Conservation (phyloP, 2,888 invertebrate genomes). For the Troides oblongomaculatus region DNA sequence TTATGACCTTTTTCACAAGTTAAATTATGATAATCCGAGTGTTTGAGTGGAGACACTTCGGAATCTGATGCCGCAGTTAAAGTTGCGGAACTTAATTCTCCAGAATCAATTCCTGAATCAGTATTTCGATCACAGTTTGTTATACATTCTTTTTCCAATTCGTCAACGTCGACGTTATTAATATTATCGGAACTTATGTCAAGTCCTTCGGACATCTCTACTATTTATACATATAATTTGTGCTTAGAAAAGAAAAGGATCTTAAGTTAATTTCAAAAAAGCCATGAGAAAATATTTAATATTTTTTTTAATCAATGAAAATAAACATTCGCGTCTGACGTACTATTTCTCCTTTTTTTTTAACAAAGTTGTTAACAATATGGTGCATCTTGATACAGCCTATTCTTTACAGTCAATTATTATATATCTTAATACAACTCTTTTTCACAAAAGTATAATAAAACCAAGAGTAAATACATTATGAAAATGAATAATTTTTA, state of each 20-base stretch:
- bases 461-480: too few species aligned
- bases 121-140: constrained; percentile 43
- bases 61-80: constrained; percentile 45
- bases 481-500: too few species aligned
- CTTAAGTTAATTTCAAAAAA: constrained; percentile 25
- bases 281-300: constrained; percentile 47
- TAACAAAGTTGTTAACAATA: neutral
- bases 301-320: constrained; percentile 47
- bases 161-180: constrained; percentile 57
- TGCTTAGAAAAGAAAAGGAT: neutral
- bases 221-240: constrained; percentile 15
- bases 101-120: constrained; percentile 58
- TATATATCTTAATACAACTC: too few species aligned
- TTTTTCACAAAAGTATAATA: too few species aligned
- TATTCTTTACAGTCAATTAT: too few species aligned
- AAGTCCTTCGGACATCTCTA: constrained; percentile 53
- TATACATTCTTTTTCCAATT: constrained; percentile 51
- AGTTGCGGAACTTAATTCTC: constrained; percentile 45
- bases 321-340: constrained; percentile 56
- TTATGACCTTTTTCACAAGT: constrained; percentile 18
- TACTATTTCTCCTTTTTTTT: neutral
- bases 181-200: constrained; percentile 48
- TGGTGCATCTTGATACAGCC: neutral
- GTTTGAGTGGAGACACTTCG: constrained; percentile 45
- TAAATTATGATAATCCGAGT: constrained; percentile 30